phyloP scores from a whole-genome alignment of 2,797 vertebrate genomes.

The Epinephelus awoara region DNA sequence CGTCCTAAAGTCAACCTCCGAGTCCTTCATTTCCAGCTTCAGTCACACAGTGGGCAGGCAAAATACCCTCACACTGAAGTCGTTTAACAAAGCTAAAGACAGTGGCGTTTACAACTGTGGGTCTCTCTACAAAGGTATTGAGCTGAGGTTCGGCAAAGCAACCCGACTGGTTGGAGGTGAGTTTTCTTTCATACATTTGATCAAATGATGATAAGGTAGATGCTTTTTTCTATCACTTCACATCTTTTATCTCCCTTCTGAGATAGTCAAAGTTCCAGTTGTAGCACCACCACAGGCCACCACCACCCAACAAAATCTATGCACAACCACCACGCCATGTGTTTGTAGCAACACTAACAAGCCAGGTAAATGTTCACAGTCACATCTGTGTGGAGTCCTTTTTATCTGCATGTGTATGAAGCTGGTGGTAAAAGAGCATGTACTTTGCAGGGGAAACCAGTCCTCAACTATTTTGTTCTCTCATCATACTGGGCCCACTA shows the following conservation, averaged over 20 bases:
- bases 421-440: neutral
- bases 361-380: conserved; percentile 17
- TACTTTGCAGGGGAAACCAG: conserved; percentile 7
- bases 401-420: neutral
- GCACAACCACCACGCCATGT: conserved; percentile 21
- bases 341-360: neutral
- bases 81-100: conserved; percentile 50
- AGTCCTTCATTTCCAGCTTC: rapidly evolving
- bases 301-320: rapidly evolving
- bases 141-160: conserved; percentile 29
- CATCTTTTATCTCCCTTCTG: neutral
- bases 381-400: neutral
- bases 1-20: rapidly evolving
- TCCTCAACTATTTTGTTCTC: conserved; percentile 53
- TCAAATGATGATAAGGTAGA: neutral
- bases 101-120: conserved; percentile 77
- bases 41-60: rapidly evolving
- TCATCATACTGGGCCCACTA: conserved; percentile 75
- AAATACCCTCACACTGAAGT: rapidly evolving
- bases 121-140: neutral
- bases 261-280: neutral
- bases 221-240: neutral
- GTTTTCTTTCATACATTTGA: neutral
- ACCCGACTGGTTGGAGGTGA: conserved; percentile 71
- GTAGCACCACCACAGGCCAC: rapidly evolving